Evolutionary conservation across 2,888 invertebrate genomes (phyloP), one percentile per base, ranked within the genome.

Genomic region (Drosophila koepferae): DNA sequence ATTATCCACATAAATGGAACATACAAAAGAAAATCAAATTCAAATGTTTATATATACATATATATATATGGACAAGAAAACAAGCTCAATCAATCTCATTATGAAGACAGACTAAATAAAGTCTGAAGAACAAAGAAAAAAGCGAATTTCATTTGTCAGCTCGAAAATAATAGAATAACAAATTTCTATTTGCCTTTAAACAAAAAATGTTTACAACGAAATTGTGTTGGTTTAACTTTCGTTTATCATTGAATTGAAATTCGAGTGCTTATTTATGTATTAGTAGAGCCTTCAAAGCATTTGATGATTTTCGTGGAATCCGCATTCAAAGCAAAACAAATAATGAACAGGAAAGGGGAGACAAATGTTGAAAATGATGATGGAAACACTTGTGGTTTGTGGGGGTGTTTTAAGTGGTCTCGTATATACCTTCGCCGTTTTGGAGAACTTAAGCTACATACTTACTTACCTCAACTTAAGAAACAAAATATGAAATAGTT

Each of bases 301-400:
- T 92, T 92, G 92, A 93, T 92, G 92, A 93, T 92, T 93, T 92
- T 92, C 91, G 91, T 91, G 92, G 91, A 87, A 83, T 79, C 54
- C 59, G 51, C 41, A 68, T 67, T 67, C 28, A 69, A 23, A 56
- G 36, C 55, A 23, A 55, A 55, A 59, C 23, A 40, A 55, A 55
- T 62, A 54, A 55, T 28, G 23, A 63, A 54, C 28, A 55, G 55
- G 38, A 65, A 44, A 46, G 43, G 43, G 18, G 14, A 58, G 31
- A 16, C 49, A 51, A 20, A 44, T 75, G 75, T 63, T 64, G 51
- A 72, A 79, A 79, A 82, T 79, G 79, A 74, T 82, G 82, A 82
- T 82, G 56, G 63, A 67, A 79, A 74, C 53, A 72, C 68, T 62
- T 41, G 63, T 48, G 66, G 28, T 70, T 62, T 41, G 63, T 48